Conservation (phyloP, 2,113 vertebrate genomes). For the Gasterosteus nipponicus region DNA sequence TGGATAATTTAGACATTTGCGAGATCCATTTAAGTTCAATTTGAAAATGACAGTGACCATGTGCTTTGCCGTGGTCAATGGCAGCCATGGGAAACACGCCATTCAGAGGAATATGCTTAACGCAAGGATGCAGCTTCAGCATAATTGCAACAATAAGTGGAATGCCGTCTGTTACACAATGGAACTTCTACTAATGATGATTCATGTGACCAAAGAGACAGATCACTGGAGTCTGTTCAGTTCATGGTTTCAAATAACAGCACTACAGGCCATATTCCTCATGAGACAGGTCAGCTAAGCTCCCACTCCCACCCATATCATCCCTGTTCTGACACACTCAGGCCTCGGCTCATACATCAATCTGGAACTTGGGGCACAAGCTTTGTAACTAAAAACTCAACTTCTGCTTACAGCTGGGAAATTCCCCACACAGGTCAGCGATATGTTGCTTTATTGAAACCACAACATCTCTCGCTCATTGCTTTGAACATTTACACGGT, state of each 20-base stretch:
- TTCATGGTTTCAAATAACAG: constrained; percentile 72
- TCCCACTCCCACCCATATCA: constrained; percentile 69
- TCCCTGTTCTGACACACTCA: constrained; percentile 66
- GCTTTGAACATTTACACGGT: constrained; percentile 29
- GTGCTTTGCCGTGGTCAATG: constrained; percentile 67
- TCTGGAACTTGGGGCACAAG: constrained; percentile 67
- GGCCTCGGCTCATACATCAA: constrained; percentile 73
- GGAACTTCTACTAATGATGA: constrained; percentile 57
- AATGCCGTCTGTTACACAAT: constrained; percentile 61
- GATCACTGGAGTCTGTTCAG: constrained; percentile 62
- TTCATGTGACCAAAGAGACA: constrained; percentile 72
- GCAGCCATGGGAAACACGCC: constrained; percentile 66
- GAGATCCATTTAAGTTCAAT: constrained; percentile 78
- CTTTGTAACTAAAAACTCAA: constrained; percentile 79
- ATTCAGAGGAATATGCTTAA: constrained; percentile 27
- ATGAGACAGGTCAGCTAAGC: constrained; percentile 69
- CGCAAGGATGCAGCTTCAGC: constrained; percentile 31
- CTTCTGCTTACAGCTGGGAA: constrained; percentile 60
- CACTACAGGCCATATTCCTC: constrained; percentile 67
- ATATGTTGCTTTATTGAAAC: constrained; percentile 50
- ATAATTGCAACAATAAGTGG: constrained; percentile 53
- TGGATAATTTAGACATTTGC: constrained; percentile 79
- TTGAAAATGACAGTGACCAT: constrained; percentile 75
- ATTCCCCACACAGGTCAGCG: constrained; percentile 57
- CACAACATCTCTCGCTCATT: constrained; percentile 26